Evolutionary conservation across 2,113 vertebrate species (phyloP), one percentile per base, ranked within the genome.

Genomic region (Vimba vimba): DNA sequence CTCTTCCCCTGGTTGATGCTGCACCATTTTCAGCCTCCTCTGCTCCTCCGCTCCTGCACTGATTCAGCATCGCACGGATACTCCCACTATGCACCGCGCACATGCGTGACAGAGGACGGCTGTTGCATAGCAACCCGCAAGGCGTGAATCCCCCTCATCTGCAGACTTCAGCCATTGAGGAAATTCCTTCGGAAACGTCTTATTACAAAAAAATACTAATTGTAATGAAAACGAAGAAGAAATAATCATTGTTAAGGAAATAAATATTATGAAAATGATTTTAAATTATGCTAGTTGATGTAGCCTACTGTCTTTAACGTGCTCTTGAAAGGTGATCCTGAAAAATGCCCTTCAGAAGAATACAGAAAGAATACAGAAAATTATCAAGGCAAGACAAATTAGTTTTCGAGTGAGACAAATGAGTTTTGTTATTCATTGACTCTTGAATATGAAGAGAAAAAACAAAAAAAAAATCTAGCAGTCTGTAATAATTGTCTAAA

Each of bases 61-160:
- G 90, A 91, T 87, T 89, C 90, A 89, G 90, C 88, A 87, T 88
- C 90, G 85, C 86, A 73, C 82, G 88, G 90, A 91, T 84, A 86
- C 89, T 89, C 90, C 90, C 90, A 89, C 62, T 71, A 87, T 91
- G 88, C 90, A 88, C 86, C 60, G 86, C 90, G 87, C 81, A 71
- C 81, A 80, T 86, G 88, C 80, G 87, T 84, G 80, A 79, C 87
- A 25, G 77, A 52, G 55, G 83, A 90, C 64, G 87, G 62, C 74
- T 80, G 90, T 91, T 91, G 90, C 90, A 81, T 91, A 87, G 90
- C 90, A 91, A 91, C 90, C 81, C 69, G 73, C 60, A 69, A 86
- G 66, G 82, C 30, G 17, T 47, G 36, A 64, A 79, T 85, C 52
- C 27, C 33, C 33, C 57, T 50, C 36, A 47, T 68, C 50, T 73